Percentiles rank a stretch among this genome's conserved stretches.
These are phyloP conservation scores for Eriocheir sinensis DNA, from an alignment of 1,140 invertebrate species.

Conservation along the genomic window DNA sequence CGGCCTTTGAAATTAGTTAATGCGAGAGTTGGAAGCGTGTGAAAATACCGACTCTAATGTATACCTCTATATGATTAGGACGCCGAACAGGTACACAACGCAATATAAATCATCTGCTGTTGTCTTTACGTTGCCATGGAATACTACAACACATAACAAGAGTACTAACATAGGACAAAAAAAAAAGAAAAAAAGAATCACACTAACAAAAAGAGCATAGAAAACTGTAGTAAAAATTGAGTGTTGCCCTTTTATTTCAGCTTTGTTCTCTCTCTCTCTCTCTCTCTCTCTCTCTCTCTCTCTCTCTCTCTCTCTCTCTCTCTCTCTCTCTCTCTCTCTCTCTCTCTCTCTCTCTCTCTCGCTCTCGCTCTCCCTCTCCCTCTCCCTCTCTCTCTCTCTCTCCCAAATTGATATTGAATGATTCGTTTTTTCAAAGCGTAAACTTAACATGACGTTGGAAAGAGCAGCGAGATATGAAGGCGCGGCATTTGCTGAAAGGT, in stretches of 20 bases:
- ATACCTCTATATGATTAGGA: too few species aligned
- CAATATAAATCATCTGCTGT: too few species aligned
- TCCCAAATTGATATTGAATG: not conserved
- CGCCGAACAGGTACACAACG: too few species aligned
- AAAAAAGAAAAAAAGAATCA: too few species aligned
- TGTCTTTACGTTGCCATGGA: too few species aligned
- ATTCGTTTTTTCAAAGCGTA: not conserved
- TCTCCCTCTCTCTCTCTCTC: not conserved
- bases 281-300: slow-evolving; percentile 43
- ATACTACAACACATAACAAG: too few species aligned
- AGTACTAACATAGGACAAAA: too few species aligned
- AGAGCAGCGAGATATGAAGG: not conserved
- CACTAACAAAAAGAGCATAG: not conserved
- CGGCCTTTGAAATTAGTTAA: too few species aligned
- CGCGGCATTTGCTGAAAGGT: not conserved
- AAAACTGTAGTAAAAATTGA: not conserved
- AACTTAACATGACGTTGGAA: not conserved
- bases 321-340: slow-evolving; percentile 14
- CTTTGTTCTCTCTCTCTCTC: not conserved
- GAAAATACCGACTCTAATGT: too few species aligned
- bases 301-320: slow-evolving; percentile 30
- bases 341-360: too few species aligned
- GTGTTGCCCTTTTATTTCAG: not conserved
- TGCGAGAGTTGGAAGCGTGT: too few species aligned
- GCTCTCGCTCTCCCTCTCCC: too few species aligned